Conservation (phyloP, 2,113 vertebrate genomes). For the Paratilapia polleni region DNA sequence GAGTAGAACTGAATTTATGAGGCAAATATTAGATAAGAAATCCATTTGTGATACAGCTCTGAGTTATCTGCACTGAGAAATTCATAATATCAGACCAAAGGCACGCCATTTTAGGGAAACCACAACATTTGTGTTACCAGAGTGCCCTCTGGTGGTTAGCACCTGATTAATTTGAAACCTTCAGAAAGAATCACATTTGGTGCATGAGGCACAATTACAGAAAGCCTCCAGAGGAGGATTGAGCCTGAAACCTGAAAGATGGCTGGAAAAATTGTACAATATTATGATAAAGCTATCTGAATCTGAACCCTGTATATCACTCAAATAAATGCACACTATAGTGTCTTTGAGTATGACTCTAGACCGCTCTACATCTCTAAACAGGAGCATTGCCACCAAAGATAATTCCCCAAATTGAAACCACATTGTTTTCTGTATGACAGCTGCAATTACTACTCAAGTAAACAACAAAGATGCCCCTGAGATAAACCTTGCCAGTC, state of each 20-base stretch:
- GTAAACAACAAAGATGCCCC: constrained; percentile 19
- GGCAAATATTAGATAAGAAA: neutral
- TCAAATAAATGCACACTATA: neutral
- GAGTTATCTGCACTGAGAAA: neutral
- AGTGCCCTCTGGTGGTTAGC: constrained; percentile 58
- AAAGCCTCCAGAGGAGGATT: constrained; percentile 3
- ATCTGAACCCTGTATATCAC: neutral
- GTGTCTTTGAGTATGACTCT: neutral
- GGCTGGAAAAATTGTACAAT: neutral
- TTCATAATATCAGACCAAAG: neutral
- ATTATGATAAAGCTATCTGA: neutral
- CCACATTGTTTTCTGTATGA: neutral
- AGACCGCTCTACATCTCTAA: neutral
- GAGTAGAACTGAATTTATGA: neutral
- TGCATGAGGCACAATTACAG: neutral
- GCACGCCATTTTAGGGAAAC: neutral
- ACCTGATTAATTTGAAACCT: neutral
- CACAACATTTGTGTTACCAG: constrained; percentile 28
- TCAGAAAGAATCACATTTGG: neutral
- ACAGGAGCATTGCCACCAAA: neutral
- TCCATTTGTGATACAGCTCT: neutral
- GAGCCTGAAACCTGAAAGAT: neutral
- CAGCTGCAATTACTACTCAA: constrained; percentile 10
- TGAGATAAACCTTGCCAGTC: constrained; percentile 20
- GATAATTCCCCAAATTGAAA: neutral